These are phyloP conservation scores for Corythornis cristatus DNA, from an alignment of 2,113 vertebrate species.

Conservation along the genomic window DNA sequence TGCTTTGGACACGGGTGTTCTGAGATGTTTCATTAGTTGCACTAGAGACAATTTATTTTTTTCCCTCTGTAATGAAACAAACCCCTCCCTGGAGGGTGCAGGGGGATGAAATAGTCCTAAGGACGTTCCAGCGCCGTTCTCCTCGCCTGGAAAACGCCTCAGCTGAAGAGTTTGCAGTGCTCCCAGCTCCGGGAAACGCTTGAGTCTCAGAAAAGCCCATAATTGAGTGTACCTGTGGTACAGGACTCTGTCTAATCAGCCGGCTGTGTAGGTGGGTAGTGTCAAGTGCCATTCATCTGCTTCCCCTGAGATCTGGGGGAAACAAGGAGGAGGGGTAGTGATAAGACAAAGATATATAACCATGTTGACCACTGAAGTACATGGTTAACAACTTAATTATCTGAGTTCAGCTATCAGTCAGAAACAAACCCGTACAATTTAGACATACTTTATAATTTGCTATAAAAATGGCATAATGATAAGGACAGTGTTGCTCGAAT, in stretches of 20 bases:
- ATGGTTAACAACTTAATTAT: constrained; percentile 83
- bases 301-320: constrained; percentile 73
- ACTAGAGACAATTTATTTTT: neutral
- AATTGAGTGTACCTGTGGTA: constrained; percentile 76
- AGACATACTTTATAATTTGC: constrained; percentile 67
- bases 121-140: neutral
- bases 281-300: constrained; percentile 80
- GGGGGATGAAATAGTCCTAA: neutral
- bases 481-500: constrained; percentile 69
- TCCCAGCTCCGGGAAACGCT: constrained; percentile 52
- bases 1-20: fast-evolving
- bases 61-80: neutral
- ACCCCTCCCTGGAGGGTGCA: neutral
- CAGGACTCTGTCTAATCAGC: constrained; percentile 76
- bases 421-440: constrained; percentile 70
- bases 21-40: neutral
- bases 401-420: constrained; percentile 76
- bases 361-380: constrained; percentile 78
- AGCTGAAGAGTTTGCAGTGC: constrained; percentile 37
- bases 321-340: constrained; percentile 71
- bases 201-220: constrained; percentile 53
- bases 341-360: constrained; percentile 77
- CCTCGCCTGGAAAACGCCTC: constrained; percentile 4
- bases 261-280: constrained; percentile 68
- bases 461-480: constrained; percentile 72